A percentile compares a stretch with the other conserved stretches of the same genome.
phyloP scores from a whole-genome alignment of 2,113 vertebrate genomes.

The Spermophilus dauricus region DNA sequence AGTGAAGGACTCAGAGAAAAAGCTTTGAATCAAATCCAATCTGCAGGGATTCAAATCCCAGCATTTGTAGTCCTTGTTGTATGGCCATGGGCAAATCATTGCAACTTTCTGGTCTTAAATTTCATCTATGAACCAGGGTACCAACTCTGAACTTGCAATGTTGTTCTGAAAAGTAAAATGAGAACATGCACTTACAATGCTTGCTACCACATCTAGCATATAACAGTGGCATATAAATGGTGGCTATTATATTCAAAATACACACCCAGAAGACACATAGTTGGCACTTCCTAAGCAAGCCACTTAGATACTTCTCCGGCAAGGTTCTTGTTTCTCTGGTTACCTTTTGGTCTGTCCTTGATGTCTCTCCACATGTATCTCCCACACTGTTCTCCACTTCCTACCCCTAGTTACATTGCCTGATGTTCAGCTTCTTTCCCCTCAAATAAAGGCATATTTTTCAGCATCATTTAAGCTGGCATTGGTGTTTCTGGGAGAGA shows the following conservation, averaged over 20 bases:
- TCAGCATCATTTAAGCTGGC: constrained; percentile 32
- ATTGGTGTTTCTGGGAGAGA: background rate
- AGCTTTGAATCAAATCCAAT: constrained; percentile 5
- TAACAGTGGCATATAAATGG: background rate
- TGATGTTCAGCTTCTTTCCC: background rate
- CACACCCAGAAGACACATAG: background rate
- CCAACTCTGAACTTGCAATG: background rate
- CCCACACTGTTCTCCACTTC: background rate
- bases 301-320: background rate
- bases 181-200: background rate
- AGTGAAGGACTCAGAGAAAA: background rate
- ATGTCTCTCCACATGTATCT: background rate
- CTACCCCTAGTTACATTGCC: background rate
- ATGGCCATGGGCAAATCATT: background rate
- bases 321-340: background rate
- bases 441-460: background rate
- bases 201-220: background rate
- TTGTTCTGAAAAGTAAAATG: constrained; percentile 53
- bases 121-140: background rate
- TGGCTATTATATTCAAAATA: background rate
- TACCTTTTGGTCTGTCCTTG: background rate
- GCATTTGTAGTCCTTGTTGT: background rate
- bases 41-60: background rate
- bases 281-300: background rate
- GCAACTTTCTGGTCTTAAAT: constrained; percentile 16